Conservation (phyloP, 1,140 invertebrate species). For the Brachionus calyciflorus region DNA sequence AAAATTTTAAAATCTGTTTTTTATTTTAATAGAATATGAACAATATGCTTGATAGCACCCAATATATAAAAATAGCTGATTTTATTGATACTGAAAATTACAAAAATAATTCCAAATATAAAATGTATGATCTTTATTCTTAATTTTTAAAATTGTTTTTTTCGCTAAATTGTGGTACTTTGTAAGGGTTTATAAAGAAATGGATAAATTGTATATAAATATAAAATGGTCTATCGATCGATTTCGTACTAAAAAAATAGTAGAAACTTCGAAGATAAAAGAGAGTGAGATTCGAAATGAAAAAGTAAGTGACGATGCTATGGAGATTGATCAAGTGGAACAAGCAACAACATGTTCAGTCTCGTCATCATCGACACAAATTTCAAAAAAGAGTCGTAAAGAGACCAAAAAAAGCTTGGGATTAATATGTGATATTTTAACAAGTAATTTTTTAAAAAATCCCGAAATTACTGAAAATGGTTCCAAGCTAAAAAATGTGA, state of each 20-base stretch:
- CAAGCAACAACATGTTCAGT: neutral
- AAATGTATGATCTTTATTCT: neutral
- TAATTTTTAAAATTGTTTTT: neutral
- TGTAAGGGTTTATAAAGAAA: neutral
- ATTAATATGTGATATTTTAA: constrained; percentile 8
- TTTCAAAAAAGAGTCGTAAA: constrained; percentile 6
- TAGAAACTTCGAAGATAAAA: too few species aligned
- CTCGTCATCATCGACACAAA: neutral
- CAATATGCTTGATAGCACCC: neutral
- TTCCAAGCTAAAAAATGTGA: neutral
- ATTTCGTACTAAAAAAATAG: neutral
- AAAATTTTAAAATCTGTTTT: neutral
- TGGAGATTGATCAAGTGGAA: neutral
- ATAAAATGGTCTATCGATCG: constrained; percentile 33
- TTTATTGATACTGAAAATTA: neutral
- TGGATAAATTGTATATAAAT: neutral
- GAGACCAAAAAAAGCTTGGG: neutral
- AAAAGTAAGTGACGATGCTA: neutral
- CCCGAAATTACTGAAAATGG: neutral
- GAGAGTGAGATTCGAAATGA: neutral
- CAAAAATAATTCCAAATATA: neutral
- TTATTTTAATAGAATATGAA: neutral
- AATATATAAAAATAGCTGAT: constrained; percentile 19
- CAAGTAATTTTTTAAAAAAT: neutral
- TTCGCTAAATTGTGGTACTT: neutral